phyloP scores from a whole-genome alignment of 1,140 invertebrate genomes.

The Planococcus citri region DNA sequence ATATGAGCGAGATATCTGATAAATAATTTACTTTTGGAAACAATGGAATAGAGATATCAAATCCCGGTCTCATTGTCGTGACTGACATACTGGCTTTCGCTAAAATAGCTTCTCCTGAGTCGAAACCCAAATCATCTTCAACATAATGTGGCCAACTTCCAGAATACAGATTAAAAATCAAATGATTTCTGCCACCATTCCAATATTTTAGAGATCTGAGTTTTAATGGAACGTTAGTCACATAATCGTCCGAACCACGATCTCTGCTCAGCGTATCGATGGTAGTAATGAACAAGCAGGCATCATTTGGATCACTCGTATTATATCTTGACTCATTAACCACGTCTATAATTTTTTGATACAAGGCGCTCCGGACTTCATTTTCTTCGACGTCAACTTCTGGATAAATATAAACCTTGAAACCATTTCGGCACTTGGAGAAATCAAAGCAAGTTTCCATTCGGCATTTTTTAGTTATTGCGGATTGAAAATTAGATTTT shows the following conservation, averaged over 20 bases:
- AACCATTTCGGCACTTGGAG: slow-evolving; percentile 62
- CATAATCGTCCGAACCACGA: slow-evolving; percentile 79
- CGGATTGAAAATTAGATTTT: slow-evolving; percentile 24
- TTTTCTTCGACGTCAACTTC: slow-evolving; percentile 47
- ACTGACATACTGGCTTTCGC: slow-evolving; percentile 92
- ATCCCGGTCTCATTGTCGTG: slow-evolving; percentile 68
- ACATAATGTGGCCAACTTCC: slow-evolving; percentile 97
- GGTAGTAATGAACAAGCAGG: slow-evolving; percentile 88
- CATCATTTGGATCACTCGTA: slow-evolving; percentile 74
- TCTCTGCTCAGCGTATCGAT: slow-evolving; percentile 94
- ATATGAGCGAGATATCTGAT: not conserved
- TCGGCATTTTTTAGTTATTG: slow-evolving; percentile 45
- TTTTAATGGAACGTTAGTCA: slow-evolving; percentile 70
- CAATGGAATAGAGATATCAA: slow-evolving; percentile 93
- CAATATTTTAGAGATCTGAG: slow-evolving; percentile 67
- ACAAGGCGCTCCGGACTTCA: slow-evolving; percentile 52
- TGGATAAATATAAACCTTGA: slow-evolving; percentile 89
- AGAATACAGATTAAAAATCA: slow-evolving; percentile 97
- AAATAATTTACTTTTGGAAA: slow-evolving; percentile 60
- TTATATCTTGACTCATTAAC: slow-evolving; percentile 84
- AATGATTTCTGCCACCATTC: slow-evolving; percentile 93
- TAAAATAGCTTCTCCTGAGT: slow-evolving; percentile 87
- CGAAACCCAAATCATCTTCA: slow-evolving; percentile 81
- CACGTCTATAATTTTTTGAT: slow-evolving; percentile 83
- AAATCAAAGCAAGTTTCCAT: slow-evolving; percentile 96